Evolutionary conservation across 2,888 invertebrate species (phyloP), one percentile per base, ranked within the genome.

Genomic region (Hirtodrosophila alboralis): DNA sequence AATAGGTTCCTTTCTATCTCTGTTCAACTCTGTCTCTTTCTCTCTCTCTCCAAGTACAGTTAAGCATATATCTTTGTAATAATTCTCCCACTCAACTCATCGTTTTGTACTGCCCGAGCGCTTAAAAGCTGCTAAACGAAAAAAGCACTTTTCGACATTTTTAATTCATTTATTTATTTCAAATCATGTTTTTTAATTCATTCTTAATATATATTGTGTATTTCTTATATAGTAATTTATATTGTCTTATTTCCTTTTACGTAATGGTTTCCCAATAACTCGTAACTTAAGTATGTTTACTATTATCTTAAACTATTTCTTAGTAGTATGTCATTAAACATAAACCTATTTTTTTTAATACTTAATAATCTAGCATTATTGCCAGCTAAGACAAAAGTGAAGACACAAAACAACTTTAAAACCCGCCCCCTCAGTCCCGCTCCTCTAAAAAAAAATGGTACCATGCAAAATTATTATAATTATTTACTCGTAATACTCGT

Each of bases 241-340:
- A 18, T 12, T 21, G 3, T 28, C 30, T 30, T 47, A 4, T 21
- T 51, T 52, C 12, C 8, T 18, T n/a, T 68, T 61, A 31, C 21
- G 14, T 59, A 51, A 49, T 68, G 26, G 36, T 73, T 58, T 64
- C 5, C 31, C 30, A 21, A 21, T 30, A 4, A 33, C 31, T 31
- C 18, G 47, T 21, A 27, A 14, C 26, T n/a, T 64, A 41, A 18
- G 52, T 67, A 68, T 68, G 60, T 59, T 41, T 67, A 26, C 28
- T 26, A 43, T 37, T 43, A 54, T 51, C 26, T 48, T 67, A 52
- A 48, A 37, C 33, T 74, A 41, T 28, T 52, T 48, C 57, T 57
- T 61, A n/a, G 68, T 81, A 84, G 84, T 56, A 58, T 76, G 57
- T 74, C 81, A 84, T 84, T 81, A 67, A n/a, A 74, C 62, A 68